Base-by-base conservation (phyloP, 2,888 invertebrate genomes). In the Meganola albula region DNA sequence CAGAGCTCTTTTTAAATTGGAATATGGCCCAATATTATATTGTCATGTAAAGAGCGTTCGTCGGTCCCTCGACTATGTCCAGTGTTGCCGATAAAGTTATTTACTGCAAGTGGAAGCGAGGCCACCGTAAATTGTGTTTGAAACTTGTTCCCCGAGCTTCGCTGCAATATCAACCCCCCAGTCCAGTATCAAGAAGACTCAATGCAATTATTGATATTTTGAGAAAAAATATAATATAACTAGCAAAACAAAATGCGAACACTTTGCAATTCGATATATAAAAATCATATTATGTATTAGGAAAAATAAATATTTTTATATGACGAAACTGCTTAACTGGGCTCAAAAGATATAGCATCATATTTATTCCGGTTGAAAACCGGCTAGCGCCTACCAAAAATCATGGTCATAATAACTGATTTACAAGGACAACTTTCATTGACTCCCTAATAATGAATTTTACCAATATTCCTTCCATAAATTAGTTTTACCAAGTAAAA, bases 91-190 rank as follows among this genome's bases (percentile, higher is more conserved):
- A 71, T 65, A 67, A 74, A 75, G 64, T 74, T 74, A 77, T 77
- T 76, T 73, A 68, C 67, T 71, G 63, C 63, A 61, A 63, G 67
- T 63, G 51, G 64, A 63, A 76, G 68, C 66, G 65, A 58, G 58
- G 61, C 44, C 61, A 47, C 52, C 48, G 73, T 68, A 79, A 80
- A 78, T 80, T 77, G 74, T 63, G 63, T 80, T 78, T 72, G 64
- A 63, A 68, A 69, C 70, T 74, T 64, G 58, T 54, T 61, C 67
- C 58, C 58, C 48, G 63, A 63, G 63, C 56, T 54, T 56, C 54
- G 53, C 51, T 58, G 58, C 61, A 67, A 66, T 69, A 71, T 65
- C 58, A 49, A 48, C 48, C 51, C 59, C 52, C 58, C 46, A 30
- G 45, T 29, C 40, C 36, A 49, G 44, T 52, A 50, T 41, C 40